phyloP scores from a whole-genome alignment of 2,113 vertebrate species.

The Tylochromis polylepis region DNA sequence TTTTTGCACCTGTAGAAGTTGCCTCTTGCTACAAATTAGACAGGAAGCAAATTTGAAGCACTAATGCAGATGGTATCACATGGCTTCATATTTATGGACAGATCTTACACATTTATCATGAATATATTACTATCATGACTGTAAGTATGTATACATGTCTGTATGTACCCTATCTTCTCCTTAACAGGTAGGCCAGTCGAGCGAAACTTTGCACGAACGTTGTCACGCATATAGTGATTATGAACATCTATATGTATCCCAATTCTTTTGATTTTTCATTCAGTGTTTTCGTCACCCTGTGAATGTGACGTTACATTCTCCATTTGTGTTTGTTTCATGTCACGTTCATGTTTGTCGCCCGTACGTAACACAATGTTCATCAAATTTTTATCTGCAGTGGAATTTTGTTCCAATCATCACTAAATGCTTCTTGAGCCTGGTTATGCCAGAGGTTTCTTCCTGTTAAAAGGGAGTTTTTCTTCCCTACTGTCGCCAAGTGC shows the following conservation, averaged over 20 bases:
- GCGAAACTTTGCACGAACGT: neutral
- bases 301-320: neutral
- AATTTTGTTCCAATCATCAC: neutral
- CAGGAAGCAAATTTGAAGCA: neutral
- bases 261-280: neutral
- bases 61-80: neutral
- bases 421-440: neutral
- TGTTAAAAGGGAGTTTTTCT: neutral
- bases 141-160: neutral
- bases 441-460: too few relatives aligned
- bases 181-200: neutral
- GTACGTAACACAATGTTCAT: neutral
- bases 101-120: neutral
- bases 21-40: neutral
- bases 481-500: neutral
- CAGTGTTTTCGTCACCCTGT: too few relatives aligned
- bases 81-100: neutral
- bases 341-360: neutral
- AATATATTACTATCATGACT: neutral
- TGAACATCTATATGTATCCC: neutral
- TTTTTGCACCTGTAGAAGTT: neutral
- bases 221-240: neutral
- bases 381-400: neutral
- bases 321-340: neutral
- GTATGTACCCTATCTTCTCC: neutral